Evolutionary conservation across 1,140 invertebrate genomes (phyloP).

Genomic region (Heliconius nattereri): DNA sequence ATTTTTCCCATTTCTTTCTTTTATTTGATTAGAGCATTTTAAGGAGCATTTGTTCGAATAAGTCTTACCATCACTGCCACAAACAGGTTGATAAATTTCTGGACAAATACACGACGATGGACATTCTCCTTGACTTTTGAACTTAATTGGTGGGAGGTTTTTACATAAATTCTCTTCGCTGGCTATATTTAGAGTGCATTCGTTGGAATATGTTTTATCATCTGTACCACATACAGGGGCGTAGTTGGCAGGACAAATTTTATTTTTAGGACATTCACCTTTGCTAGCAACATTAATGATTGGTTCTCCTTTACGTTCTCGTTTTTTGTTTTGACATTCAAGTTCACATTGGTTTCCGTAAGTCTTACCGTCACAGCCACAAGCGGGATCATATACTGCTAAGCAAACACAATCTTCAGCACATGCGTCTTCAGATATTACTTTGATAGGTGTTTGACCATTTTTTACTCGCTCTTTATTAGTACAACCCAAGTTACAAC

Average conservation of each 20-base stretch:
- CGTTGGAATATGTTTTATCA: constrained; percentile 39
- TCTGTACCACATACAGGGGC: constrained; percentile 48
- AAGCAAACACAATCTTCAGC: constrained; percentile 37
- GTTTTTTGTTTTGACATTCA: constrained; percentile 38
- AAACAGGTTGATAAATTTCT: constrained; percentile 51
- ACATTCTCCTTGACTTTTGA: constrained; percentile 81
- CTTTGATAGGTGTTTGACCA: constrained; percentile 20
- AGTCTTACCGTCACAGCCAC: constrained; percentile 38
- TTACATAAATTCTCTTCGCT: constrained; percentile 24
- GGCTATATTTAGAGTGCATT: constrained; percentile 36
- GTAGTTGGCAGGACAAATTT: constrained; percentile 33
- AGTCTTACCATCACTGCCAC: constrained; percentile 55
- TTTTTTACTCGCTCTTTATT: constrained; percentile 31
- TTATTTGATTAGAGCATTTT: constrained; percentile 47
- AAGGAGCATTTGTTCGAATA: constrained; percentile 60
- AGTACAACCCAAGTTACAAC: constrained; percentile 36
- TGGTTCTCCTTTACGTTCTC: constrained; percentile 11
- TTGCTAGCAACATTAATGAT: constrained; percentile 25
- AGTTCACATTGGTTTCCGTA: constrained; percentile 39
- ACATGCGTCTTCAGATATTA: constrained; percentile 35
- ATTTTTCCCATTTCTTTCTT: constrained; percentile 7
- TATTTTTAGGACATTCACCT: constrained; percentile 27
- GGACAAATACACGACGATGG: constrained; percentile 75
- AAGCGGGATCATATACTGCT: constrained; percentile 35
- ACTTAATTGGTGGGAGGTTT: constrained; percentile 16